These are phyloP conservation scores for Petrocephalus schoutedeni DNA, from an alignment of 2,797 vertebrate species.

Conservation along the genomic window DNA sequence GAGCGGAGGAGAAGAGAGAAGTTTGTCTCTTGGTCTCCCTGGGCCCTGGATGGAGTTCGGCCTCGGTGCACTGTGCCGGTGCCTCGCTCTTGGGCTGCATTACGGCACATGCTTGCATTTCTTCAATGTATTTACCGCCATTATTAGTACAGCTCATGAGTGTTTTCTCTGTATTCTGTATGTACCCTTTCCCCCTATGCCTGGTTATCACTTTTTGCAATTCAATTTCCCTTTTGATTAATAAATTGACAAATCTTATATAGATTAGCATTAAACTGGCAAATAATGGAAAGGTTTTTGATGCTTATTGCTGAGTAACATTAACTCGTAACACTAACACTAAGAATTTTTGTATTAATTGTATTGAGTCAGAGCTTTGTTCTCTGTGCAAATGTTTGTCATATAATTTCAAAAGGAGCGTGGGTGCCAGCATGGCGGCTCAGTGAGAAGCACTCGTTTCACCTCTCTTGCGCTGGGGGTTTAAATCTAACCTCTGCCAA, in stretches of 20 bases:
- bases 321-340: not conserved
- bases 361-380: not conserved
- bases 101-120: not conserved
- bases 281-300: not conserved
- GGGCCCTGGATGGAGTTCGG: not conserved
- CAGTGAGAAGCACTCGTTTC: not conserved
- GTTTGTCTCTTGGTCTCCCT: not conserved
- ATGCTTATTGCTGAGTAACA: not conserved
- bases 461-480: not conserved
- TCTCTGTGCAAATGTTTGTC: not conserved
- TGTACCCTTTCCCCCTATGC: not conserved
- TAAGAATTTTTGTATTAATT: not conserved
- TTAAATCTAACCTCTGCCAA: not conserved
- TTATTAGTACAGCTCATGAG: not conserved
- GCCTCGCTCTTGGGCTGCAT: not conserved
- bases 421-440: not conserved
- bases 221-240: not conserved
- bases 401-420: not conserved
- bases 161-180: not conserved
- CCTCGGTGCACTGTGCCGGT: not conserved
- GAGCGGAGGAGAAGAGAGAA: conserved; percentile 31
- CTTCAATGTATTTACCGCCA: not conserved
- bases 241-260: not conserved
- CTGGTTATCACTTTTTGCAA: not conserved
- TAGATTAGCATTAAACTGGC: not conserved